These are phyloP conservation scores for Cryptus viduatorius DNA, from an alignment of 2,888 invertebrate species.

Conservation along the genomic window DNA sequence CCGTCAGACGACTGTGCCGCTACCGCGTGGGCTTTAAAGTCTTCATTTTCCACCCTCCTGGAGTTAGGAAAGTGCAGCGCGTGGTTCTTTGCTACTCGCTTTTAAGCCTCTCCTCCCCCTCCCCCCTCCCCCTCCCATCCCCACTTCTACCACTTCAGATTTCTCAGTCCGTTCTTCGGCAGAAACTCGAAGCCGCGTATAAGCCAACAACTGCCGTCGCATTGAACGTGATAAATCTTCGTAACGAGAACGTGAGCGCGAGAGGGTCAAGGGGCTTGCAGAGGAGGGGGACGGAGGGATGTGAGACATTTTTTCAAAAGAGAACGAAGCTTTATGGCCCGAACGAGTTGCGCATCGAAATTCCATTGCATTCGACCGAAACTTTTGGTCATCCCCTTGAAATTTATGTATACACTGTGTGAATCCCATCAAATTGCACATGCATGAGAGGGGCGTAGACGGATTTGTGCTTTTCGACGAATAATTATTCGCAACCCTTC, in stretches of 20 bases:
- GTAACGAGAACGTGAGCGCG: conserved; percentile 49
- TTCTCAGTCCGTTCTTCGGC: conserved; percentile 25
- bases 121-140: background rate
- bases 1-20: conserved; percentile 28
- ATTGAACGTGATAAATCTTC: conserved; percentile 61
- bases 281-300: background rate
- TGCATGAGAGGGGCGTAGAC: background rate
- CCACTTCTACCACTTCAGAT: conserved; percentile 28
- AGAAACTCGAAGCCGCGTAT: conserved; percentile 50
- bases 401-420: conserved; percentile 6
- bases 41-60: conserved; percentile 53
- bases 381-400: background rate
- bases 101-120: background rate
- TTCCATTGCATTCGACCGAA: background rate
- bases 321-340: conserved; percentile 38
- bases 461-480: background rate
- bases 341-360: conserved; percentile 47
- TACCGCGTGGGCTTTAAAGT: conserved; percentile 35
- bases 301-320: conserved; percentile 18
- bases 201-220: conserved; percentile 46
- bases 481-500: background rate
- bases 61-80: conserved; percentile 25
- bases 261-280: conserved; percentile 7
- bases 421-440: background rate
- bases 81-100: conserved; percentile 23